Base-by-base conservation (phyloP, 2,888 invertebrate species). In the Cryptops parisi region DNA sequence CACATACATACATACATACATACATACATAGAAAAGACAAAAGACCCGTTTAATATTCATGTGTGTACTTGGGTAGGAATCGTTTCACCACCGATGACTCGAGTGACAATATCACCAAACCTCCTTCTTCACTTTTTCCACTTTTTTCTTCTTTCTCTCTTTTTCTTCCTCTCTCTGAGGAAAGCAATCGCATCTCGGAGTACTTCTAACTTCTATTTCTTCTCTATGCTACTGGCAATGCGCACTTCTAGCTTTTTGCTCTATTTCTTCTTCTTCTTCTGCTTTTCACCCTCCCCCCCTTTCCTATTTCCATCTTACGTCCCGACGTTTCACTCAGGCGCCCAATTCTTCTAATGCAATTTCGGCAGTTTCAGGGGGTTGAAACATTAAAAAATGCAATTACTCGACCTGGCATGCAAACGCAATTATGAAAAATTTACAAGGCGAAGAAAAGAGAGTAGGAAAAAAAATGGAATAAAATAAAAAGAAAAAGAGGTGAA, bases 351-450 rank as follows among this genome's bases (percentile, higher is more conserved):
- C 33, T 33, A 33, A 33, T 33, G 33, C 33, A 33, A 33, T 33
- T 33, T 33, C 33, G 33, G 33, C 33, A 33, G 33, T 33, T 33
- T 15, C 33, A 33, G n/a, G n/a, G n/a, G n/a, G 33, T 33, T 15
- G 33, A 33, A 33, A 33, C 33, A 33, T 33, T 33, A 33, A 33
- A 33, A 33, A 33, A 33, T 33, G 33, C 33, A 33, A 33, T 33
- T 33, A 33, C 33, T 33, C 9, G 15, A 15, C 33, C 33, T 33
- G 15, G 15, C 33, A 33, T 33, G 15, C 33, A 47, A 47, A 47
- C 26, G 26, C n/a, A 25, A 25, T 47, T 24, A 47, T 47, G 24
- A 47, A 47, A 47, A 47, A 47, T 23, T 47, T 23, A 47, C 25
- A 21, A 21, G 43, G 43, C 17, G 6, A 4, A 9, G 46, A n/a